Evolutionary conservation across 2,113 vertebrate genomes (phyloP), one percentile per base, ranked within the genome.

Genomic region (Tetraodon nigroviridis): DNA sequence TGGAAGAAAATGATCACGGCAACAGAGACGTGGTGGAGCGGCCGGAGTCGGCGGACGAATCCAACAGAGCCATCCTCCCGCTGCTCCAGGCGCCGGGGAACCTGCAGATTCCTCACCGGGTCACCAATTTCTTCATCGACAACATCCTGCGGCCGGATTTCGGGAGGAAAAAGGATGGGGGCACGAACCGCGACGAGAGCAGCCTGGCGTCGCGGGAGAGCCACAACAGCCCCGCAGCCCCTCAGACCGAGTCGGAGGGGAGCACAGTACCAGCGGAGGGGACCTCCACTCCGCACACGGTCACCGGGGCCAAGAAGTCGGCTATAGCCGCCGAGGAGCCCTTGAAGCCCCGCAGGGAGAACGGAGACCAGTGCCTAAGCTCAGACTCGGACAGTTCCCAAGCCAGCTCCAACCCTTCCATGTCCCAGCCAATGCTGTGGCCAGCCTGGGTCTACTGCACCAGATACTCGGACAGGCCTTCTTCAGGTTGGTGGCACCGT

Each of bases 401-500:
- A 87, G 89, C 93, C 90, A 88, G 92, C 89, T 91, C 93, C 47
- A 93, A 81, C 71, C 81, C 86, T 71, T 67, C 89, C 51, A 55
- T 70, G 51, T 72, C 62, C 16, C 90, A 97, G 82, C 91, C 92
- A 71, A 95, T 98, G 95, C 91, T 98, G 61, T 98, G 96, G 96
- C 96, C 95, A 56, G 96, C 96, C 61, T 98, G 96, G 96, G 96
- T 98, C 59, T 98, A 98, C 89, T 98, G 96, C 90, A 98, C 96
- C 83, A 90, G 96, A 68, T 98, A 98, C 89, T 98, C 96, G 71
- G 96, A 98, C 89, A 90, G 96, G 85, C 96, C 95, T 71, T 98
- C 96, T 56, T 98, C 96, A 95, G 96, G 95, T 98, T 91, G 90
- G 83, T 80, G 73, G 51, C 59, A 48, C 51, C 24, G 50, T 61